Percentiles rank a stretch among this genome's conserved stretches.
Conservation (phyloP, 2,113 vertebrate species). For the Anguilla japonica region DNA sequence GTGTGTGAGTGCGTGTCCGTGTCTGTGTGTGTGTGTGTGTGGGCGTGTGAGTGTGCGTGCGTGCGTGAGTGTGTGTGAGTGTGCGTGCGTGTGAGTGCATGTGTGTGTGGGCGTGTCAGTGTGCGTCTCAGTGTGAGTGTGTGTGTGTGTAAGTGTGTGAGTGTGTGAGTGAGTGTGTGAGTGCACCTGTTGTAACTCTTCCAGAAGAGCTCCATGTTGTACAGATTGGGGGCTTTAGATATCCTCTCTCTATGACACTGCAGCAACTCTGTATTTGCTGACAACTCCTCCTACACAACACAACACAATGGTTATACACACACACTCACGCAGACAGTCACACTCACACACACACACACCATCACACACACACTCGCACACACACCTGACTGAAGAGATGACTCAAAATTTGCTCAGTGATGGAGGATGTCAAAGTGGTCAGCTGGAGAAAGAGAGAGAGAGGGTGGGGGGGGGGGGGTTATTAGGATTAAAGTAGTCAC, state of each 20-base stretch:
- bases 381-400: constrained; percentile 88
- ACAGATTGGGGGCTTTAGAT: constrained; percentile 71
- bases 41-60: constrained; percentile 1
- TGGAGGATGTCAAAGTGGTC: constrained; percentile 79
- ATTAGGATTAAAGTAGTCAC: neutral
- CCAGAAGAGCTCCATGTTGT: constrained; percentile 85
- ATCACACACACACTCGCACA: neutral
- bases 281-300: constrained; percentile 74
- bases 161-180: neutral
- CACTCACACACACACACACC: neutral
- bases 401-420: constrained; percentile 80
- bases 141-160: neutral
- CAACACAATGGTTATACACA: neutral
- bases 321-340: neutral
- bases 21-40: neutral
- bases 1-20: neutral
- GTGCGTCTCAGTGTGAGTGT: neutral
- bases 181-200: constrained; percentile 80
- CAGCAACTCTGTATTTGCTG: constrained; percentile 76
- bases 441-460: constrained; percentile 59
- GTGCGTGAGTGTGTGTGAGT: neutral
- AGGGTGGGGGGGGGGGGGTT: constrained; percentile 1
- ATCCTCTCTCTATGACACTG: constrained; percentile 78
- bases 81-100: neutral
- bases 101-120: neutral